These are phyloP conservation scores for Antheraea mylitta DNA, from an alignment of 1,140 invertebrate species.

Conservation along the genomic window DNA sequence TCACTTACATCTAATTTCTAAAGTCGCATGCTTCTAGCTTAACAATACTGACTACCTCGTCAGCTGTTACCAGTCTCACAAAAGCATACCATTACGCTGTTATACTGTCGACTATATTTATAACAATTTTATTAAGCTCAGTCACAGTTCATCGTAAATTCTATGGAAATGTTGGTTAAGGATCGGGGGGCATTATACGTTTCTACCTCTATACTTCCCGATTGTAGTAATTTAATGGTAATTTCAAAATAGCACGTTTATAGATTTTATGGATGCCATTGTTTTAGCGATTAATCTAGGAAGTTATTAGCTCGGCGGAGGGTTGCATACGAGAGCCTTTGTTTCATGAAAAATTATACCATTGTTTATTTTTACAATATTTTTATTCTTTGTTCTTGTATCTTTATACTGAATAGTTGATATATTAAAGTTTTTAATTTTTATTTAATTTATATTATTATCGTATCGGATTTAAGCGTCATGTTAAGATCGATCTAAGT, in stretches of 20 bases:
- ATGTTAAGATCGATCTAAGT: too few relatives aligned
- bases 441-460: too few relatives aligned
- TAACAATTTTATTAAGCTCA: slow-evolving; percentile 54
- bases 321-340: not conserved
- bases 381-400: not conserved
- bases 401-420: not conserved
- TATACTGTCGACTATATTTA: slow-evolving; percentile 38
- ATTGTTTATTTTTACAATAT: not conserved
- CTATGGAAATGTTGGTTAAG: slow-evolving; percentile 27
- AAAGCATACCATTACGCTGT: slow-evolving; percentile 39
- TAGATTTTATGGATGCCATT: not conserved
- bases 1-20: not conserved
- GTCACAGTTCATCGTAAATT: slow-evolving; percentile 30
- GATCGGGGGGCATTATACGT: slow-evolving; percentile 32
- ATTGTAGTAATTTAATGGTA: slow-evolving; percentile 22
- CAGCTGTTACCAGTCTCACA: slow-evolving; percentile 45
- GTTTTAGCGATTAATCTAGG: slow-evolving; percentile 4
- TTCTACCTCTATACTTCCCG: slow-evolving; percentile 23
- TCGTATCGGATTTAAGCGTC: too few relatives aligned
- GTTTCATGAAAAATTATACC: not conserved
- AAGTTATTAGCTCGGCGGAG: not conserved
- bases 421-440: too few relatives aligned
- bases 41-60: not conserved
- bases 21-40: not conserved
- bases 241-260: slow-evolving; percentile 13